These are phyloP conservation scores for Lepas anatifera DNA, from an alignment of 2,888 invertebrate species.

Conservation along the genomic window DNA sequence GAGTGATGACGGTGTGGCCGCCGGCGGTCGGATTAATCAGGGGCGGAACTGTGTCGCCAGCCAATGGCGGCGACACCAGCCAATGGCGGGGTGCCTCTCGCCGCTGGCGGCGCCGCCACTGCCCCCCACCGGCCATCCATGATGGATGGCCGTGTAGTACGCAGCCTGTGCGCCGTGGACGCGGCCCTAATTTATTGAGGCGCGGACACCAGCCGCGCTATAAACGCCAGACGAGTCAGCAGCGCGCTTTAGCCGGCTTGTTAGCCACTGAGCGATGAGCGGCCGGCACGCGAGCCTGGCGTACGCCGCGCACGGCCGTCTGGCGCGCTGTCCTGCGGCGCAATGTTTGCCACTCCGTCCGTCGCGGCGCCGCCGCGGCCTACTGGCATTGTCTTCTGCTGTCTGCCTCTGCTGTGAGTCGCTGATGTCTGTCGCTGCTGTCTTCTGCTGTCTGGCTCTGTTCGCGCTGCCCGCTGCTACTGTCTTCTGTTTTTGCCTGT, in stretches of 20 bases:
- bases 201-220: background rate
- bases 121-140: too few species aligned
- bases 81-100: too few species aligned
- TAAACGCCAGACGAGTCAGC: background rate
- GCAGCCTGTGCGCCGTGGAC: too few species aligned
- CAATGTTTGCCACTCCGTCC: background rate
- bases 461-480: too few species aligned
- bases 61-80: background rate
- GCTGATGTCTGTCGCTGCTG: too few species aligned
- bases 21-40: background rate
- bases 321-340: background rate
- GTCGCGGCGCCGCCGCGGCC: background rate
- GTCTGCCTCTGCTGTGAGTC: too few species aligned
- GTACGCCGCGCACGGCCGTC: background rate
- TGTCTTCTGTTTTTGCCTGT: too few species aligned
- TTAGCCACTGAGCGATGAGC: background rate
- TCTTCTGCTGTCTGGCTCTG: too few species aligned
- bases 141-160: too few species aligned
- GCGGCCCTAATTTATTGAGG: background rate
- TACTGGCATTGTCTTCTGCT: too few species aligned
- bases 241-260: slow-evolving; percentile 1
- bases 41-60: too few species aligned
- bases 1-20: background rate
- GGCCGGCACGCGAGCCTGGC: background rate
- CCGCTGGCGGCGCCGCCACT: too few species aligned